These are phyloP conservation scores for Zaprionus capensis DNA, from an alignment of 1,140 invertebrate genomes.

Conservation along the genomic window DNA sequence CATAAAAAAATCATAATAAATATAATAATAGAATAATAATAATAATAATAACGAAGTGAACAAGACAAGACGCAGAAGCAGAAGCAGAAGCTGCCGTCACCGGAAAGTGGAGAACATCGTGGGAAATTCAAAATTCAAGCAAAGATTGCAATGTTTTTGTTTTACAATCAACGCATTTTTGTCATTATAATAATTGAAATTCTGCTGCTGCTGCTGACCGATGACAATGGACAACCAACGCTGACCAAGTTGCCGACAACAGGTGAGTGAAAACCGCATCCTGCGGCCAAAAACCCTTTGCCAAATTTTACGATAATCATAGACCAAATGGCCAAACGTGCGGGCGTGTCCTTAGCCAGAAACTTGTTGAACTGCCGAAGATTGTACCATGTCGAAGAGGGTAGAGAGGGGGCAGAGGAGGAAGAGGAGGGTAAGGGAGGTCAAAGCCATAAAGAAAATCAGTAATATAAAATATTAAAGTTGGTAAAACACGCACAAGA, in stretches of 20 bases:
- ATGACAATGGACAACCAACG: conserved; percentile 72
- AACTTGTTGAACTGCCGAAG: conserved; percentile 69
- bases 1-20: neutral
- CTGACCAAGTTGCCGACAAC: conserved; percentile 75
- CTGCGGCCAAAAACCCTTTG: conserved; percentile 13
- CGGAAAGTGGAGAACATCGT: neutral
- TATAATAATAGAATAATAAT: neutral
- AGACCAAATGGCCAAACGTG: conserved; percentile 69
- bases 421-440: neutral
- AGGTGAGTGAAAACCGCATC: conserved; percentile 53
- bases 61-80: neutral
- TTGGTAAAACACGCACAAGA: conserved; percentile 76
- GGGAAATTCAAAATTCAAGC: conserved; percentile 45
- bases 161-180: conserved; percentile 72
- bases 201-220: conserved; percentile 71
- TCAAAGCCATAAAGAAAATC: conserved; percentile 75
- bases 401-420: conserved; percentile 3
- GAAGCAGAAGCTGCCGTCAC: neutral
- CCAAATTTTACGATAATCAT: conserved; percentile 73
- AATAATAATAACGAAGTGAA: neutral
- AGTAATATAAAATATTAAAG: conserved; percentile 79
- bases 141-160: conserved; percentile 79
- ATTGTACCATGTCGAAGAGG: neutral
- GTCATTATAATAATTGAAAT: conserved; percentile 74
- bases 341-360: conserved; percentile 66